Base-by-base conservation (phyloP, 2,888 invertebrate genomes). In the Drosophila longiperda region DNA sequence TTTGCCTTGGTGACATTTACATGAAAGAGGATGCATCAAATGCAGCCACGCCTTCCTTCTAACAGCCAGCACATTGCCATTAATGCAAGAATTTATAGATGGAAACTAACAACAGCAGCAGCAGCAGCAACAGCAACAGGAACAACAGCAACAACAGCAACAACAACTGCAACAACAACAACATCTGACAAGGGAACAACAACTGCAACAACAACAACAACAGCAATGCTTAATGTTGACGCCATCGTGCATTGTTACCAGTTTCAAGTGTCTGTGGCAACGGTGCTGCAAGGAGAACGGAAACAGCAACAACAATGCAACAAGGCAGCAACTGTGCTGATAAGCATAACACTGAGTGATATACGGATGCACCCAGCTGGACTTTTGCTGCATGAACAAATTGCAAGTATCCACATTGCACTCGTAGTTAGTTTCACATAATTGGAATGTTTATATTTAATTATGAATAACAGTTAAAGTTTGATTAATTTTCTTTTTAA, bases 291-390 rank as follows among this genome's bases (percentile, higher is more conserved):
- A 66, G 66, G 42, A 54, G 38, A 74, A 45, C 67, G 78, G 70
- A 71, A 75, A 61, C 67, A 66, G 55, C 77, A 76, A 67, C 75
- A 81, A 77, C 77, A 69, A 65, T 61, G 69, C 71, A 78, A 69
- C 78, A 78, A 75, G 70, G 62, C 82, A 89, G 61, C 84, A 85
- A 85, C 84, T 77, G 70, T 78, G 84, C 86, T 83, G 87, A 86
- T 87, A 86, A 83, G 87, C 82, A 87, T 84, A 89, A 85, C 87
- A 84, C 73, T 89, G 87, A 87, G 83, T 89, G 87, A 87, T 87
- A 89, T 89, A 85, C 77, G 79, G 33, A 40, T 36, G 45, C 42
- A 61, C 65, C 78, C 75, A 75, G 66, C 23, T 20, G 66, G 33
- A 79, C 60, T 52, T 11, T 3, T 1, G 0, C 7, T 1, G 29